Base-by-base conservation (phyloP, 2,113 vertebrate genomes). In the Elgaria multicarinata region DNA sequence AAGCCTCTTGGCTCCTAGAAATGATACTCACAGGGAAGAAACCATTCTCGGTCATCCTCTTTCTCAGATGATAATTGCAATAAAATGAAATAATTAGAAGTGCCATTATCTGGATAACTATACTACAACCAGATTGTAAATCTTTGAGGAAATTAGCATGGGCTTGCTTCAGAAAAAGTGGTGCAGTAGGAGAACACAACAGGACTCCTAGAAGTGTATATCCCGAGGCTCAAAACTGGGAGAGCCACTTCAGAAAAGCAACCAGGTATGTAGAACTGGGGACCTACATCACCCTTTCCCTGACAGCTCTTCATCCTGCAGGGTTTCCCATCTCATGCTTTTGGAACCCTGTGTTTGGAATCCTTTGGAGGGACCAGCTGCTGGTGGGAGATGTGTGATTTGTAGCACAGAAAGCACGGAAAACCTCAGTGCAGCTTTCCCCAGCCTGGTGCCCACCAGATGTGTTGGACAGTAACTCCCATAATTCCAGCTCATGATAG, bases 1-100 rank as follows among this genome's bases (percentile, higher is more conserved):
- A 96, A 96, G 92, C 94, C 88, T 95, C 94, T 96, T 89, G 90
- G 93, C 93, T 93, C 83, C 92, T 22, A 94, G 93, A 94, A 96
- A 93, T 6, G 95, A 96, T 95, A 93, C 95, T 94, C 91, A 89
- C 58, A 90, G 92, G 94, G 90, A 94, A 95, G 93, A 91, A 93
- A 86, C 93, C 86, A 92, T 95, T 94, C 93, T 81, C 89, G 91
- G 93, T 93, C 93, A 83, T 91, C 91, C 94, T 91, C 83, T 44
- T 93, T 83, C 92, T 93, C 90, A 88, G 86, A 95, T 85, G 90
- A 93, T 92, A 95, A 94, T 93, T 93, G 91, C 88, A 92, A 62
- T 62, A 93, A 95, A 94, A 42, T 74, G 44, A 76, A 85, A 85
- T 36, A 85, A 55, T 26, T 50, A 53, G 13, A 36, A 85, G 20